These are phyloP conservation scores for Lamprotornis superbus DNA, from an alignment of 2,113 vertebrate species.

Conservation along the genomic window DNA sequence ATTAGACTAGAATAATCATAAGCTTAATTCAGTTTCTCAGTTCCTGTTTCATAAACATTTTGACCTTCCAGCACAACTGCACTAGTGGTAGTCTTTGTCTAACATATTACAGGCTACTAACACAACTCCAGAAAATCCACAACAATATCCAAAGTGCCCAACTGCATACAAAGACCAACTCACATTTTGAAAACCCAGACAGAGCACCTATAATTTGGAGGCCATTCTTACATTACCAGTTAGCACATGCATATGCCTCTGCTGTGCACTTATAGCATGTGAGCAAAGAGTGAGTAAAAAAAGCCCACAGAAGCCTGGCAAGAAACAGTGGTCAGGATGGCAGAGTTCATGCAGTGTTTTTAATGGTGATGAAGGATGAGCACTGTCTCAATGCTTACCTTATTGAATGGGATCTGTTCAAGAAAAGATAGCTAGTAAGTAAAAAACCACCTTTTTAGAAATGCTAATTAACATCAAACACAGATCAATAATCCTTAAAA, in stretches of 20 bases:
- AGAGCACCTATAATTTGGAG: not conserved
- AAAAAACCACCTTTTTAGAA: not conserved
- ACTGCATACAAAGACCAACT: not conserved
- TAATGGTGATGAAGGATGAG: not conserved
- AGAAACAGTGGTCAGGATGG: not conserved
- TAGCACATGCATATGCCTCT: not conserved
- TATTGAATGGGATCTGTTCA: not conserved
- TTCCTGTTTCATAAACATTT: not conserved
- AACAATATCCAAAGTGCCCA: not conserved
- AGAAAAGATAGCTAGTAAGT: not conserved
- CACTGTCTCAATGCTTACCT: not conserved
- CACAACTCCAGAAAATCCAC: not conserved
- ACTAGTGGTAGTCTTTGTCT: not conserved
- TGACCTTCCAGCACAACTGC: not conserved
- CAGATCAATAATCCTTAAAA: not conserved
- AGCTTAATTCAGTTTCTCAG: not conserved
- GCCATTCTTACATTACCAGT: not conserved
- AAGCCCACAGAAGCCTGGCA: not conserved
- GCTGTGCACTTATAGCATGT: fast-evolving
- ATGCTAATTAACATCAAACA: not conserved
- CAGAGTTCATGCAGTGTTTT: not conserved
- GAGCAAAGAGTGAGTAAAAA: not conserved
- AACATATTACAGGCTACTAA: not conserved
- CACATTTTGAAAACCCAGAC: not conserved
- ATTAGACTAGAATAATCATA: not conserved